phyloP scores from a whole-genome alignment of 2,113 vertebrate species.

The Bubo blakistoni region DNA sequence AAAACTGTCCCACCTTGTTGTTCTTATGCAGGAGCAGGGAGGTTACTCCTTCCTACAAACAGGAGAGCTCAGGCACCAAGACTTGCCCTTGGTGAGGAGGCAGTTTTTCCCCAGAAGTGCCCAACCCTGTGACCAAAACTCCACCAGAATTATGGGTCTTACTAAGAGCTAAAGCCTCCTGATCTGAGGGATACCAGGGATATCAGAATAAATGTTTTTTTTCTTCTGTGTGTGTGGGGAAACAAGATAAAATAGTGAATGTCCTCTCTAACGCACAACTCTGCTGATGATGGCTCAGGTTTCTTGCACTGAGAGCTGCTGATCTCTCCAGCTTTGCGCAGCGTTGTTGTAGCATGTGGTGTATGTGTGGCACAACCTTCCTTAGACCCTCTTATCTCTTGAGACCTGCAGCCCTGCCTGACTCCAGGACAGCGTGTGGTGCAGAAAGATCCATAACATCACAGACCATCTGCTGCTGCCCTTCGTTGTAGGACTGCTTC shows the following conservation, averaged over 20 bases:
- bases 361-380: background rate
- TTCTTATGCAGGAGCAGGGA: background rate
- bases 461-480: background rate
- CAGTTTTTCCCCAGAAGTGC: background rate
- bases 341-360: fast-evolving
- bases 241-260: background rate
- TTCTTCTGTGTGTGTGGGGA: background rate
- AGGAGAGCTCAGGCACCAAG: background rate
- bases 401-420: background rate
- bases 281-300: background rate
- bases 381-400: background rate
- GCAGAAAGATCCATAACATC: background rate
- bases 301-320: background rate
- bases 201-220: background rate
- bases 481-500: background rate
- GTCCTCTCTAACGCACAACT: background rate
- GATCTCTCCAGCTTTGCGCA: background rate
- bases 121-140: background rate
- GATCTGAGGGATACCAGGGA: background rate
- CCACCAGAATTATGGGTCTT: background rate
- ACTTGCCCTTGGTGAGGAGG: background rate
- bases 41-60: background rate
- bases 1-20: background rate
- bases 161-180: background rate
- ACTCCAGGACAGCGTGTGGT: fast-evolving